Conservation (phyloP, 2,113 vertebrate species). For the Alouatta palliata region DNA sequence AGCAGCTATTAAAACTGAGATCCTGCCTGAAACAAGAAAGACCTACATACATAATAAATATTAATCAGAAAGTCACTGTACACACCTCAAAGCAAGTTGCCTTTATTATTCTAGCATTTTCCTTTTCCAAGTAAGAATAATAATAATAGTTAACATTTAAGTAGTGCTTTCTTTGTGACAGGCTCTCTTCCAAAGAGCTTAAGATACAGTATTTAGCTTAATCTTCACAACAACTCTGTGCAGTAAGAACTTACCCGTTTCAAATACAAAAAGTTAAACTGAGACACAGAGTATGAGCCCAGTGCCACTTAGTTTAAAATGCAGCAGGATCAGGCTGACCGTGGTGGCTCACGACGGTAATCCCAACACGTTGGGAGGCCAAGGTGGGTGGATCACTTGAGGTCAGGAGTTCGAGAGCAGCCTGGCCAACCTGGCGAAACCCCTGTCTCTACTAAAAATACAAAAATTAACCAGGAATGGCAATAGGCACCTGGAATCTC, state of each 20-base stretch:
- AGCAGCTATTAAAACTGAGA: not conserved
- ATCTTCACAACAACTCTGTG: not conserved
- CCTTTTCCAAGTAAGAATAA: not conserved
- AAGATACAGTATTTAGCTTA: not conserved
- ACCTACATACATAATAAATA: not conserved
- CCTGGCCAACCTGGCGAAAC: no score
- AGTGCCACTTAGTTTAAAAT: not conserved
- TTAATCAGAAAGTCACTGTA: not conserved
- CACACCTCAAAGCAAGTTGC: not conserved
- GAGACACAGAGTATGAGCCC: not conserved
- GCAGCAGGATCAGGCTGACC: no score
- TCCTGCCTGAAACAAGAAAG: not conserved
- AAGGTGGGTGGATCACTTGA: no score
- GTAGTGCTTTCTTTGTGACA: not conserved
- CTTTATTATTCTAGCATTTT: not conserved
- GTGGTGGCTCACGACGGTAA: no score
- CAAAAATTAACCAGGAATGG: no score
- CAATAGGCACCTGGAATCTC: no score
- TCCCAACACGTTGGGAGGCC: no score
- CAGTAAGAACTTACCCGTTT: not conserved
- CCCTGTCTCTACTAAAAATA: no score
- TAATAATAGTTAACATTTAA: not conserved
- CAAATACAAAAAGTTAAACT: not conserved
- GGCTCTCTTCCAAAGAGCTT: not conserved
- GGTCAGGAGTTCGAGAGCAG: no score